Conservation (phyloP, 2,888 invertebrate genomes). For the Phragmatobia fuliginosa region DNA sequence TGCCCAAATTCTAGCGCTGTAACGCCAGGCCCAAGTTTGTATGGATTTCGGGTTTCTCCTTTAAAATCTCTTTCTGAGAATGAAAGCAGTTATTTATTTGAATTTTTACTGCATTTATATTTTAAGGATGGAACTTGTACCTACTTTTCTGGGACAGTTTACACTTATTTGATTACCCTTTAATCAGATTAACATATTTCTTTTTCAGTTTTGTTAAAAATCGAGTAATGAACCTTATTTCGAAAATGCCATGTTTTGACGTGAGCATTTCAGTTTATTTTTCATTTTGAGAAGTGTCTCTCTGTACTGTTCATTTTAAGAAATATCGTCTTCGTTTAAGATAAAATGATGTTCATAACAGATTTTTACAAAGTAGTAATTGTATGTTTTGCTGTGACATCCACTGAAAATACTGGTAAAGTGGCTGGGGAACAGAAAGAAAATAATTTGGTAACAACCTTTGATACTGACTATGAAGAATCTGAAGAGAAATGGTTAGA, state of each 20-base stretch:
- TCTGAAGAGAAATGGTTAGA: conserved; percentile 71
- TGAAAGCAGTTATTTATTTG: too few species aligned
- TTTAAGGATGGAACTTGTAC: background rate
- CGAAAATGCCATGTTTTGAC: background rate
- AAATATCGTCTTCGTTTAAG: background rate
- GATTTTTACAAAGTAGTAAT: background rate
- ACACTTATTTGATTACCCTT: too few species aligned
- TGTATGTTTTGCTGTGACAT: background rate
- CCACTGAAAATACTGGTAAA: background rate
- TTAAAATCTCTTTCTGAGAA: too few species aligned
- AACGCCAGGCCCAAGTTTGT: too few species aligned
- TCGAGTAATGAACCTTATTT: background rate
- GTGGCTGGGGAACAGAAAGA: background rate
- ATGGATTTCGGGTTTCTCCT: too few species aligned
- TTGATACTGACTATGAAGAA: conserved; percentile 40
- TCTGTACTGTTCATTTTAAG: background rate
- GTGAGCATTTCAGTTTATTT: background rate
- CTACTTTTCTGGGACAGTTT: too few species aligned
- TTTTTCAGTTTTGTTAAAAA: background rate
- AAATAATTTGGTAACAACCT: conserved; percentile 9
- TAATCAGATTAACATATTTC: background rate
- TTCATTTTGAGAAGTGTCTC: background rate
- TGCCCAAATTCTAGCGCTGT: too few species aligned
- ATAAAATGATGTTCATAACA: background rate
- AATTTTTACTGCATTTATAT: background rate